Evolutionary conservation across 2,888 invertebrate species (phyloP).

Genomic region (Cantharis rustica): DNA sequence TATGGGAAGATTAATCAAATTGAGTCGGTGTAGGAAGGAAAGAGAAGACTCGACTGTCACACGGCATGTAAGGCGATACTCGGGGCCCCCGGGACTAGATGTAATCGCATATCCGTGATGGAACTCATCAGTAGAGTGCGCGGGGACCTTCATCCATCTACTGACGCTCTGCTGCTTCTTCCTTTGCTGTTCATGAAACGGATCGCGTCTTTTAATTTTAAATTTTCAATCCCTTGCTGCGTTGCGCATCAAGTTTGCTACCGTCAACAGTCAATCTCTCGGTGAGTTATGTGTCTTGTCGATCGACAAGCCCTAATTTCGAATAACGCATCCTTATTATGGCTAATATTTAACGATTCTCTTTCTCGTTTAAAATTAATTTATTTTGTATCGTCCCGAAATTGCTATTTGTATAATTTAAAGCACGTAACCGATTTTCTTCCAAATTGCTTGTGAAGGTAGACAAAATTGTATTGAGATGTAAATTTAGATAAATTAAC

Average conservation of each 20-base stretch:
- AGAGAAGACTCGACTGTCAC: constrained; percentile 46
- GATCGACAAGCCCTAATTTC: constrained; percentile 25
- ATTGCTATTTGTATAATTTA: constrained; percentile 1
- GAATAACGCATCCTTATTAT: constrained; percentile 13
- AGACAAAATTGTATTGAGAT: constrained; percentile 4
- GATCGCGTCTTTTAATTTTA: constrained; percentile 40
- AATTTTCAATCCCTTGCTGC: constrained; percentile 34
- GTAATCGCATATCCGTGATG: constrained; percentile 50
- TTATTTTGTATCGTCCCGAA: neutral
- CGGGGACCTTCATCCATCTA: constrained; percentile 37
- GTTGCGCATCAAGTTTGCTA: constrained; percentile 16
- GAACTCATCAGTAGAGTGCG: constrained; percentile 50
- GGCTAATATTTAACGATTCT: neutral
- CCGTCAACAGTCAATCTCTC: constrained; percentile 22
- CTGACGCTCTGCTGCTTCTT: constrained; percentile 27
- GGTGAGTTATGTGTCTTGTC: constrained; percentile 21
- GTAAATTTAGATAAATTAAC: constrained; percentile 5
- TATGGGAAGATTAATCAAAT: constrained; percentile 51
- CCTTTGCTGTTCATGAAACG: constrained; percentile 22
- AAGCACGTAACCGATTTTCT: constrained; percentile 3
- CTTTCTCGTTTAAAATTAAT: neutral
- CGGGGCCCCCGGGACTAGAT: constrained; percentile 44
- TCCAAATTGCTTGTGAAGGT: constrained; percentile 5
- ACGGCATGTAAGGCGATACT: constrained; percentile 50
- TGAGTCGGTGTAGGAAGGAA: constrained; percentile 39